Percentiles rank a stretch among this genome's conserved stretches.
Evolutionary conservation across 2,888 invertebrate genomes (phyloP).

Genomic region (Oligia fasciuncula): DNA sequence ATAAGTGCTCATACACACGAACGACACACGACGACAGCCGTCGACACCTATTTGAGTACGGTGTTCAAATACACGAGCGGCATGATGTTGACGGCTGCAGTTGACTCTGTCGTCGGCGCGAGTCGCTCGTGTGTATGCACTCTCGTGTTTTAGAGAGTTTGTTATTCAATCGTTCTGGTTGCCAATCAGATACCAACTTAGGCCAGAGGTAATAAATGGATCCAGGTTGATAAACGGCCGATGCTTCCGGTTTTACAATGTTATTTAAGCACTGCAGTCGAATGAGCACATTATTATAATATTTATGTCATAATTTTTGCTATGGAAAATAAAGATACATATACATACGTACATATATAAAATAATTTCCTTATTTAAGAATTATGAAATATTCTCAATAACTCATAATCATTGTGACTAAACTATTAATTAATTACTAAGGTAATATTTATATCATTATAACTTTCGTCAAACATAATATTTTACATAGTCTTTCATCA

Average conservation of each 20-base stretch:
- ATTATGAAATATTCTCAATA: neutral
- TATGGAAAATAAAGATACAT: no score
- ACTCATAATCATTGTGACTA: neutral
- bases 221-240: neutral
- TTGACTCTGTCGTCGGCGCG: neutral
- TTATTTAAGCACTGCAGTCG: conserved; percentile 2
- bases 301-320: no score
- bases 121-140: neutral
- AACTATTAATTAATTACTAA: conserved; percentile 16
- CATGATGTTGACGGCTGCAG: no score
- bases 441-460: conserved; percentile 1
- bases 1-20: neutral
- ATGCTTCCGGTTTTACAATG: neutral
- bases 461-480: conserved; percentile 18
- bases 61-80: neutral
- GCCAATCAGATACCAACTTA: conserved; percentile 20
- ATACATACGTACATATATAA: no score
- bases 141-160: conserved; percentile 2
- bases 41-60: neutral
- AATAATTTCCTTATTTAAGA: neutral
- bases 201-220: neutral
- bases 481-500: conserved; percentile 18
- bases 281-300: neutral
- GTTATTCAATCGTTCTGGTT: conserved; percentile 8
- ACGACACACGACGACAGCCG: no score